Evolutionary conservation across 2,888 invertebrate genomes (phyloP), one percentile per base, ranked within the genome.

Genomic region (Aquatica leii): DNA sequence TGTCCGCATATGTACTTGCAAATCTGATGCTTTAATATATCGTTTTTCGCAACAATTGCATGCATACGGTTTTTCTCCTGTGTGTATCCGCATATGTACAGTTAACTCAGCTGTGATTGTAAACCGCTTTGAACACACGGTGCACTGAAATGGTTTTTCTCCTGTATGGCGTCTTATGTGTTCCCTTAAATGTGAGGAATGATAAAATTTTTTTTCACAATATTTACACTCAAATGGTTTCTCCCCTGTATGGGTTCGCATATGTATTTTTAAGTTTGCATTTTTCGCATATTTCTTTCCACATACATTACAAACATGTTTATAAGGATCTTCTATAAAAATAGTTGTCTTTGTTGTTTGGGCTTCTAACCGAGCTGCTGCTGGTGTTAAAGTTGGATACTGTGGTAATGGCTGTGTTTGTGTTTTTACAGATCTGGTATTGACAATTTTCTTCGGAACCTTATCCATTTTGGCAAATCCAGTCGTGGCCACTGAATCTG

Each of bases 21-120:
- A 76, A 61, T 86, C 84, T 5, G 82, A 81, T 41, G 82, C 83
- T 11, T 83, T 83, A 67, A 87, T 84, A 67, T 86, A 87, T 80
- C 84, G 80, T 67, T 84, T 84, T 59, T 85, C 84, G 74, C 88
- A 88, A 73, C 84, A 83, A 41, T 68, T 73, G 76, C 87, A 88
- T 4, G 82, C 80, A 77, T 84, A 82, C 0, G 84, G 86, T 76
- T 86, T 86, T 71, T 77, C 76, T 57, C 84, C 82, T 73, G 81
- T 82, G 77, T 87, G 87, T 34, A 84, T 83, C 67, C 82, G 84
- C 74, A 81, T 81, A 77, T 88, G 88, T 69, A 80, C 78, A 1
- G 78, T 81, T 9, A 81, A 68, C 66, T 80, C 80, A 0, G 65
- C 65, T 17, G 65, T 80, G 14, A 80, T 80, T 0, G 80, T 80